phyloP scores from a whole-genome alignment of 2,113 vertebrate genomes.

The Nothoprocta pentlandii region DNA sequence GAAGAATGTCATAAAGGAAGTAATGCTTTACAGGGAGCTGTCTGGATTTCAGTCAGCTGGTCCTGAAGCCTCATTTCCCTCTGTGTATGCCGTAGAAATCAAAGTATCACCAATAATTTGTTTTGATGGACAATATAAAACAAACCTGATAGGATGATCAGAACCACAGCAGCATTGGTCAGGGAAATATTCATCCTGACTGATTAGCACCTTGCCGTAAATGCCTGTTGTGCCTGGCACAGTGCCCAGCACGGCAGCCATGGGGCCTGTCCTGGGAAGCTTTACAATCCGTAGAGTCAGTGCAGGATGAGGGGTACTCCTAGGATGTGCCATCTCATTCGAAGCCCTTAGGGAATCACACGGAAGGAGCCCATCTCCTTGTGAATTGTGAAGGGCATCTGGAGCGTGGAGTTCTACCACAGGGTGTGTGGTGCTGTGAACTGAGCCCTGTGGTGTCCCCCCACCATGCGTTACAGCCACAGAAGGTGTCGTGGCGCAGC shows the following conservation, averaged over 20 bases:
- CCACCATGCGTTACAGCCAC: background rate
- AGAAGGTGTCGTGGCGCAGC: background rate
- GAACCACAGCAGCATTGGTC: background rate
- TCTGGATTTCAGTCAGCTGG: background rate
- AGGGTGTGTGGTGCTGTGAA: background rate
- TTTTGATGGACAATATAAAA: background rate
- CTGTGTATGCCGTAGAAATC: background rate
- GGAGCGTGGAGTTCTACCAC: background rate
- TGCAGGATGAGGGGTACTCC: background rate
- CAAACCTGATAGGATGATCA: background rate
- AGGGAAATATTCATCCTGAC: background rate
- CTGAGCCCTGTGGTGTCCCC: background rate
- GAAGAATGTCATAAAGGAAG: background rate
- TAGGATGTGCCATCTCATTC: background rate
- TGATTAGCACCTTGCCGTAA: background rate
- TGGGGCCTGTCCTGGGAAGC: background rate
- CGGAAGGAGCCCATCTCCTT: background rate
- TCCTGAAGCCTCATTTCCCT: background rate
- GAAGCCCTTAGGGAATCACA: background rate
- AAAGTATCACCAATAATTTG: background rate
- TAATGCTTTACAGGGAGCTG: background rate
- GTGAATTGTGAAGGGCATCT: background rate
- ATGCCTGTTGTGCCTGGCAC: background rate
- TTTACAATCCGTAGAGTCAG: background rate
- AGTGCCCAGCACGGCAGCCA: background rate